Evolutionary conservation across 2,797 vertebrate species (phyloP).

Genomic region (Tolypeutes matacus): DNA sequence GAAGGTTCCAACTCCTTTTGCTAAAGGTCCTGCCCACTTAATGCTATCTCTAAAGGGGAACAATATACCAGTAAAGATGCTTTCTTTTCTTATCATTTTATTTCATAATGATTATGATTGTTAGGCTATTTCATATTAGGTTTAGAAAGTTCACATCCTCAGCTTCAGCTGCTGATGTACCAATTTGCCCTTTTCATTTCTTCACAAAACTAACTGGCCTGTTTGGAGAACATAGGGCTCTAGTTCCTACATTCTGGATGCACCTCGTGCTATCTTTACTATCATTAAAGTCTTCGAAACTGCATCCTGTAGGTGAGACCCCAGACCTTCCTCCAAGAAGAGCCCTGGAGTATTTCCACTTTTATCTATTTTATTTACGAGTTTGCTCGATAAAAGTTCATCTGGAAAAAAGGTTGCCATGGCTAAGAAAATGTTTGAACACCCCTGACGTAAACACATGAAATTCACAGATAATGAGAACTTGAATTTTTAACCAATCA

Average conservation of each 20-base stretch:
- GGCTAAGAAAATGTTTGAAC: slow-evolving; percentile 48
- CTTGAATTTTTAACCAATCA: slow-evolving; percentile 41
- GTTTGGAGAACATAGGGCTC: background rate
- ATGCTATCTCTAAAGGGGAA: slow-evolving; percentile 26
- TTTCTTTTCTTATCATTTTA: slow-evolving; percentile 41
- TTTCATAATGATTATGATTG: slow-evolving; percentile 26
- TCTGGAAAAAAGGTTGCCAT: background rate
- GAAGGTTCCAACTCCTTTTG: slow-evolving; percentile 59
- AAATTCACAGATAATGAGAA: slow-evolving; percentile 42
- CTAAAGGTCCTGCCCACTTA: slow-evolving; percentile 36
- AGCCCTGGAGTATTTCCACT: slow-evolving; percentile 26
- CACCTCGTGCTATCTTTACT: background rate
- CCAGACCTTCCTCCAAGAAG: background rate
- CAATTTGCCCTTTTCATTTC: slow-evolving; percentile 49
- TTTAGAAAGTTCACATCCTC: slow-evolving; percentile 54
- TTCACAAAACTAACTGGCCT: slow-evolving; percentile 41
- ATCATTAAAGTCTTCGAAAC: background rate
- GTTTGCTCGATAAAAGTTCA: background rate
- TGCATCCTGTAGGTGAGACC: slow-evolving; percentile 40
- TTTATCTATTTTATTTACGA: slow-evolving; percentile 42
- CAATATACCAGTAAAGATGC: slow-evolving; percentile 6
- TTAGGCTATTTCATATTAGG: slow-evolving; percentile 22
- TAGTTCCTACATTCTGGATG: slow-evolving; percentile 8
- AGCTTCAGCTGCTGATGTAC: slow-evolving; percentile 8
- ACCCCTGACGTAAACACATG: background rate